Evolutionary conservation across 2,888 invertebrate species (phyloP).

Genomic region (Aleiodes testaceus): DNA sequence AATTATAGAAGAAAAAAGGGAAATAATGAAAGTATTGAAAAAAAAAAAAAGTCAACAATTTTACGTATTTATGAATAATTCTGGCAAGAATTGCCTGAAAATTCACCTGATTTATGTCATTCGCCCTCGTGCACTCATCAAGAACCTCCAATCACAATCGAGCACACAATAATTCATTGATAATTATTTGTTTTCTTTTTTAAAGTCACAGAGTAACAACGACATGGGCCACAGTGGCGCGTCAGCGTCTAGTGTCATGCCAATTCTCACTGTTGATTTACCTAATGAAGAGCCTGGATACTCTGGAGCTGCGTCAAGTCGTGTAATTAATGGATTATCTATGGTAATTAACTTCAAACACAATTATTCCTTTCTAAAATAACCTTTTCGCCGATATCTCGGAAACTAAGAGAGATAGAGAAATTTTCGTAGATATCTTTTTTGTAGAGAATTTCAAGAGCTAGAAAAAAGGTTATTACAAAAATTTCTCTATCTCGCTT

Average conservation of each 20-base stretch:
- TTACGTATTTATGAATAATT: no score
- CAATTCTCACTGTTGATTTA: conserved; percentile 56
- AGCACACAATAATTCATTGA: conserved; percentile 1
- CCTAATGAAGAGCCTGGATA: conserved; percentile 56
- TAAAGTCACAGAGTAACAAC: conserved; percentile 53
- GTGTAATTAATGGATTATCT: conserved; percentile 30
- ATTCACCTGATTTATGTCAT: background rate
- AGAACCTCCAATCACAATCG: background rate
- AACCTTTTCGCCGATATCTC: no score
- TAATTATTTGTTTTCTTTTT: conserved; percentile 45
- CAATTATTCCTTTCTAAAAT: no score
- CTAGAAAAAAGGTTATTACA: no score
- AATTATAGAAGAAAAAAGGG: no score
- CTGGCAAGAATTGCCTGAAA: no score
- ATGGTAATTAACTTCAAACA: conserved; percentile 50
- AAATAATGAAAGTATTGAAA: no score
- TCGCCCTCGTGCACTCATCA: background rate
- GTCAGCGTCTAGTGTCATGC: conserved; percentile 52
- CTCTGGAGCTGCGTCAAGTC: conserved; percentile 48
- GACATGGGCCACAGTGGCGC: conserved; percentile 48
- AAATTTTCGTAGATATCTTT: no score
- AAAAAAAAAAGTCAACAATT: no score
- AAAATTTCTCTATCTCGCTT: no score
- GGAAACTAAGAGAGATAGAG: no score
- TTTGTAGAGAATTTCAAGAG: no score